Evolutionary conservation across 2,888 invertebrate species (phyloP).

Genomic region (Machimus atricapillus): DNA sequence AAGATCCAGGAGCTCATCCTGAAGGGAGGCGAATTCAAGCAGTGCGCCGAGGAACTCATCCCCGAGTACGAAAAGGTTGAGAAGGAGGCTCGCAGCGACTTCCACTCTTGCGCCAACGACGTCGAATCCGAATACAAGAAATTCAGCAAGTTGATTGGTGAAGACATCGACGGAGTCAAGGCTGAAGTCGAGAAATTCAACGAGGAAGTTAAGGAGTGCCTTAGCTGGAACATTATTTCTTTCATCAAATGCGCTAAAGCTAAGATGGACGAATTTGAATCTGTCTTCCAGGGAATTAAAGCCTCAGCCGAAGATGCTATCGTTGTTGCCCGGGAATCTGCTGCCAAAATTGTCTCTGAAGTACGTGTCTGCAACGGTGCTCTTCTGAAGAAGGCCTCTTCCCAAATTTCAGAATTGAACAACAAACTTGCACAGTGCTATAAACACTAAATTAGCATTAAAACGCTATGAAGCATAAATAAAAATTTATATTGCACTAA

Average conservation of each 20-base stretch:
- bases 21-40: background rate
- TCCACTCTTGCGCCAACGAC: background rate
- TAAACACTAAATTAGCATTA: background rate
- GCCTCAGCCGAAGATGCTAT: background rate
- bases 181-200: background rate
- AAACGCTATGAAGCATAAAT: background rate
- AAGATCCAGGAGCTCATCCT: background rate
- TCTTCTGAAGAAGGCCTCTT: background rate
- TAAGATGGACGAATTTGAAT: background rate
- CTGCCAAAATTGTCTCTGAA: background rate
- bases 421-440: background rate
- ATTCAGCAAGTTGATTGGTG: background rate
- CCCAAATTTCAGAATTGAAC: background rate
- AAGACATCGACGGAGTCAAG: background rate
- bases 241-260: background rate
- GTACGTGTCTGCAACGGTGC: background rate
- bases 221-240: background rate
- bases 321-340: background rate
- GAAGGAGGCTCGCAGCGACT: background rate
- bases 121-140: background rate
- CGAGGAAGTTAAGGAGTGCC: background rate
- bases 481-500: background rate
- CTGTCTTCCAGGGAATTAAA: background rate
- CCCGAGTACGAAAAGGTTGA: background rate
- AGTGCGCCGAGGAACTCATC: background rate